Evolutionary conservation across 2,888 invertebrate species (phyloP), one percentile per base, ranked within the genome.

Genomic region (Phyllotreta cruciferae): DNA sequence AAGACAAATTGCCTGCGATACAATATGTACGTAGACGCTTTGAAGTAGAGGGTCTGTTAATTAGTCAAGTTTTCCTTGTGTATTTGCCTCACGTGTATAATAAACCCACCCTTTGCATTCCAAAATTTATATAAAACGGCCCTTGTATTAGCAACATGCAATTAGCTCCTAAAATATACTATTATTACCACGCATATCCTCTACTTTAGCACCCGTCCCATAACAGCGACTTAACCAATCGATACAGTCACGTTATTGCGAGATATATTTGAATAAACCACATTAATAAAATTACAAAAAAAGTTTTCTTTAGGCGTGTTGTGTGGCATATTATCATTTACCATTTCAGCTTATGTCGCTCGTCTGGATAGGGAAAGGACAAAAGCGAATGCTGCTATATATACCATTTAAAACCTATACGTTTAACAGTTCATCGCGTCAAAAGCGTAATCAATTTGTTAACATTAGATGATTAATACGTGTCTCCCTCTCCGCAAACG

Each of bases 21-120:
- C 52, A 52, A 11, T 38, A 60, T 34, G 42, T 45, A 60, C 54
- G 38, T 44, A 49, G n/a, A 52, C 24, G 24, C 60, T 60, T 60
- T 54, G 54, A 60, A 54, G 60, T 54, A 38, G 53, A 47, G 39
- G 36, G 44, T 10, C 39, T 44, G 60, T 60, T 60, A 60, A 60
- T 60, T 60, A 60, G 60, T 60, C 60, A 60, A 53, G 60, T 60
- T 60, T 54, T 54, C 60, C 34, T 37, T 38, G 45, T 14, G 49
- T 10, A 10, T 57, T 57, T 37, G 53, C 37, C 54, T 54, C 54
- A 24, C 45, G 44, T 45, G 54, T 54, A 54, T 54, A 54, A 60
- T 60, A 60, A 44, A 60, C 41, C 14, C 50, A 44, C 50, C 49
- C 35, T 49, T 49, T 38, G 11, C 9, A 37, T 24, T 50, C 42